Conservation (phyloP, 2,113 vertebrate genomes). For the Machaerirhynchus nigripectus region DNA sequence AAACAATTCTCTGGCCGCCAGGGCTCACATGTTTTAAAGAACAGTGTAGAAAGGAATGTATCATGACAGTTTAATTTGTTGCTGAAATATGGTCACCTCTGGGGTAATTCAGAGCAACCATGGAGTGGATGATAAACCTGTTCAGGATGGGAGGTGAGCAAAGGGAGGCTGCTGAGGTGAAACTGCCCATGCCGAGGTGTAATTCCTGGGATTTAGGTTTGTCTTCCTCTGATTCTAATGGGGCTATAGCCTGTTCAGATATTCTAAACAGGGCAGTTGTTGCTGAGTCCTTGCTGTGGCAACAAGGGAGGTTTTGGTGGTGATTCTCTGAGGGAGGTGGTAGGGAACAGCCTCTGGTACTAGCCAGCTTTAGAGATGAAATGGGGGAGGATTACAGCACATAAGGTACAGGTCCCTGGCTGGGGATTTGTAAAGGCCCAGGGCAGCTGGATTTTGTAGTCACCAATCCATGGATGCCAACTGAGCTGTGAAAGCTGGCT, state of each 20-base stretch:
- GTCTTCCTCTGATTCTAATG: not conserved
- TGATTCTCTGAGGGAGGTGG: not conserved
- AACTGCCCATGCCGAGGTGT: not conserved
- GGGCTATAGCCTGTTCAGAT: not conserved
- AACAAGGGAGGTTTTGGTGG: not conserved
- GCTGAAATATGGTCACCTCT: slow-evolving; percentile 9
- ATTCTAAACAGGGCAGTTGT: not conserved
- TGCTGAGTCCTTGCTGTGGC: not conserved
- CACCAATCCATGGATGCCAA: not conserved
- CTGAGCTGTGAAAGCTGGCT: not conserved
- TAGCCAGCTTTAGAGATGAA: not conserved
- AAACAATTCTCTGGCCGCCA: not conserved
- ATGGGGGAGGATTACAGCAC: not conserved
- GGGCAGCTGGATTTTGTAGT: not conserved
- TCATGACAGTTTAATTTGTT: slow-evolving; percentile 17
- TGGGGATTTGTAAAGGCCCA: not conserved
- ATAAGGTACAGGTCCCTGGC: not conserved
- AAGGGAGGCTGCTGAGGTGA: not conserved
- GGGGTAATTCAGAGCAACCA: not conserved
- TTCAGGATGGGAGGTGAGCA: not conserved
- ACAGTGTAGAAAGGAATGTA: not conserved
- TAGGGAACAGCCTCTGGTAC: not conserved
- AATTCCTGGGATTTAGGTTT: not conserved
- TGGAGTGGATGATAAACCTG: not conserved
- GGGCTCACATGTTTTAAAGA: not conserved